Base-by-base conservation (phyloP, 2,888 invertebrate genomes). In the Cremastobaeus sp. region DNA sequence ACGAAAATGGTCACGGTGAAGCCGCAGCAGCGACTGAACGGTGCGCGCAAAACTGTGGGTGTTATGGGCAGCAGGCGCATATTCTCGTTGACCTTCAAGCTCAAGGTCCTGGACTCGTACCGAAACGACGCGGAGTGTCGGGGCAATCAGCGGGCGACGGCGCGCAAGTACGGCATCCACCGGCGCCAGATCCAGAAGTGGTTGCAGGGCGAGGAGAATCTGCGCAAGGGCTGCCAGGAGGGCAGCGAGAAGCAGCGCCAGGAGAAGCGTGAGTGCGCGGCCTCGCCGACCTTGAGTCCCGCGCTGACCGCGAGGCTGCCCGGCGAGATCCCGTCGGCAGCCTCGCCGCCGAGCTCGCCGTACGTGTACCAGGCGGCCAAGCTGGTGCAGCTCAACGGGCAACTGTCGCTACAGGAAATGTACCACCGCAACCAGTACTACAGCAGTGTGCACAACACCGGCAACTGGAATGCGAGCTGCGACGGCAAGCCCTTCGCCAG, bases 101-200 rank as follows among this genome's bases (percentile, higher is more conserved):
- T 96, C 78, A 95, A 95, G 90, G 96, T 96, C 80, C 90, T 96
- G 77, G 95, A 95, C 87, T 95, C 96, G 39, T 96, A 95, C 87
- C 91, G 95, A 77, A 92, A 93, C 81, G 96, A 96, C 86, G 91
- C 92, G 37, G 96, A 96, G 86, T 96, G 96, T 88, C 93, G 95
- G 83, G 95, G 95, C 50, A 96, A 96, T 88, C 96, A 96, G 87
- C 91, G 96, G 54, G 96, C 96, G 1, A 96, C 96, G 12, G 96
- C 96, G 71, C 91, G 96, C 83, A 96, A 96, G 88, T 96, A 95
- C 88, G 94, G 95, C 66, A 96, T 96, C 77, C 96, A 96, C 87
- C 91, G 96, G 65, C 91, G 96, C 68, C 96, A 96, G 88, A 96
- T 96, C 79, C 96, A 96, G 88, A 96, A 96, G 90, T 96, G 96